Base-by-base conservation (phyloP, 2,888 invertebrate species). In the Hipparchia semele region DNA sequence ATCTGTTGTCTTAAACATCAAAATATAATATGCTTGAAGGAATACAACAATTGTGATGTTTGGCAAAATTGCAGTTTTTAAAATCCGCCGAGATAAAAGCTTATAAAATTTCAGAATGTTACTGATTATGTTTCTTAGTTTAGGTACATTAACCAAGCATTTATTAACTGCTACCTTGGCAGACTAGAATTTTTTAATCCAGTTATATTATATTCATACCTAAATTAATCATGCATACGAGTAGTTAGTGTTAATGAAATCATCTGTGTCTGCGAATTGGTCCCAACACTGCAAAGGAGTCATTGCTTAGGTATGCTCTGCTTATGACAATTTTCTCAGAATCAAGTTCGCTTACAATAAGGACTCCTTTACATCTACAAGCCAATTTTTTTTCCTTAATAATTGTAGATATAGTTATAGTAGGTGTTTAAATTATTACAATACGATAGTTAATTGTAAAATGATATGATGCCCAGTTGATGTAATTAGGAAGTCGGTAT, bases 261-360 rank as follows among this genome's bases (percentile, higher is more conserved):
- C 54, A 54, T 77, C 77, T 82, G 81, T 81, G 82, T 82, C 78
- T 83, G 84, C 83, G 82, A 84, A 81, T 91, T 92, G 92, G 92
- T 92, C 92, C 91, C 92, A 88, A 86, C 90, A 83, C 89, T 86
- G 88, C 81, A 80, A 84, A 86, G 87, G 85, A 87, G 87, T 84
- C 84, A 81, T 80, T 76, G 73, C 61, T 74, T 75, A 75, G 77
- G 72, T 10, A 54, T 7, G 3, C 53, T 10, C 6, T 59, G 10
- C 12, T 6, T 10, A 56, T 58, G 46, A 12, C 45, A 49, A 61
- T 59, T 68, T 62, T 46, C 23, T 12, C 59, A 13, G 45, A 53
- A 56, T 60, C 9, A 12, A 23, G n/a, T 39, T 69, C 9, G 6
- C 58, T 49, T 67, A 53, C 13, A 49, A 49, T 46, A 4, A 2